Evolutionary conservation across 2,113 vertebrate genomes (phyloP).

Genomic region (Sander lucioperca): DNA sequence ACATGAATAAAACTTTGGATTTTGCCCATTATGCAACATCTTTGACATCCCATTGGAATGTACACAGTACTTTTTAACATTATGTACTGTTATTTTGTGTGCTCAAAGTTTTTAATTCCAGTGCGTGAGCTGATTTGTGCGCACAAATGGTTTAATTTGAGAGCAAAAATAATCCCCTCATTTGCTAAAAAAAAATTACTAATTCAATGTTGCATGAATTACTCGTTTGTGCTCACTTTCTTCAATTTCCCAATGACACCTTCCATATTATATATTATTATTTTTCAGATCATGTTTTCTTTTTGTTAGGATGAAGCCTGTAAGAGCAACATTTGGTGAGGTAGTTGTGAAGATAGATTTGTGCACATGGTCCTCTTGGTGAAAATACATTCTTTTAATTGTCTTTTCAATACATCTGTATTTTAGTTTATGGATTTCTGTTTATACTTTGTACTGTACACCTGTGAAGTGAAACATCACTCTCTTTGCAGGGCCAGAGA

Average conservation of each 20-base stretch:
- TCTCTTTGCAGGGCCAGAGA: slow-evolving; percentile 50
- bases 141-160: not conserved
- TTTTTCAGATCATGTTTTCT: not conserved
- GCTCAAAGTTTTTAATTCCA: not conserved
- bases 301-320: not conserved
- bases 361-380: not conserved
- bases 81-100: not conserved
- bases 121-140: not conserved
- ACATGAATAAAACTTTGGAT: not conserved
- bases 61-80: not conserved
- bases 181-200: not conserved
- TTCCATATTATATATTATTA: not conserved
- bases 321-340: not conserved
- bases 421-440: not conserved
- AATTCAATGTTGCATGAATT: not conserved
- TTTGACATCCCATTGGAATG: not conserved
- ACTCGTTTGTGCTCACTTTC: not conserved
- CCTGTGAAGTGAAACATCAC: not conserved
- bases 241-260: not conserved
- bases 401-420: not conserved
- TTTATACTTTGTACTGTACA: not conserved
- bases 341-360: not conserved
- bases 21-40: not conserved
- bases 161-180: not conserved
- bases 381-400: not conserved